These are phyloP conservation scores for Dryomyza anilis DNA, from an alignment of 2,888 invertebrate species.

Conservation along the genomic window DNA sequence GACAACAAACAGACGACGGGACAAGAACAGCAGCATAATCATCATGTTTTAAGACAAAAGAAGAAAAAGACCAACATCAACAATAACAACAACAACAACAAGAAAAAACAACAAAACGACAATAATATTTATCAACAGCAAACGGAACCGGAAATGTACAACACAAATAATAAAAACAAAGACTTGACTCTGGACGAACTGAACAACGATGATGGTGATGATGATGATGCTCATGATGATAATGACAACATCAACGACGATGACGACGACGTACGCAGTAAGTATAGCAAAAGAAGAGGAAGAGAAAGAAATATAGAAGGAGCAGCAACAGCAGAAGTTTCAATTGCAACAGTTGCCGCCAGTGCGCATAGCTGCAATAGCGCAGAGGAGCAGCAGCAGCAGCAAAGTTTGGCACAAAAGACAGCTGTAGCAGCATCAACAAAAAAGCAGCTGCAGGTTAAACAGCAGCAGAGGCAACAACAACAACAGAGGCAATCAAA, in stretches of 20 bases:
- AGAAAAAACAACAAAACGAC: too few relatives aligned
- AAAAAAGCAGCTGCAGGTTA: neutral
- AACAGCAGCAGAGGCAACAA: neutral
- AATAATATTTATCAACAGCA: slow-evolving; percentile 23
- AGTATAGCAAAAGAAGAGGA: too few relatives aligned
- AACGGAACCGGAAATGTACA: too few relatives aligned
- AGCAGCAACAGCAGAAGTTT: neutral
- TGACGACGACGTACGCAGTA: too few relatives aligned
- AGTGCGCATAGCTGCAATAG: neutral
- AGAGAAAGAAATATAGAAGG: too few relatives aligned
- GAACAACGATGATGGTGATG: neutral
- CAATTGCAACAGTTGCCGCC: neutral
- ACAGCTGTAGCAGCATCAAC: neutral
- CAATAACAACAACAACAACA: too few relatives aligned
- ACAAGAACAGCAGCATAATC: too few relatives aligned
- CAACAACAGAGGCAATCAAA: too few relatives aligned
- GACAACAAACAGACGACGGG: slow-evolving; percentile 38
- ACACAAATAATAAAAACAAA: slow-evolving; percentile 31
- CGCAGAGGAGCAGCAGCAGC: neutral
- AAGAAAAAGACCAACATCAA: too few relatives aligned
- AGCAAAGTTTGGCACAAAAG: neutral
- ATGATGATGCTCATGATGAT: too few relatives aligned
- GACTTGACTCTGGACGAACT: slow-evolving; percentile 12
- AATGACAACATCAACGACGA: too few relatives aligned
- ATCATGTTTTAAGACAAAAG: slow-evolving; percentile 27